These are phyloP conservation scores for Phalacrocorax pelagicus DNA, from an alignment of 2,113 vertebrate species.

Conservation along the genomic window DNA sequence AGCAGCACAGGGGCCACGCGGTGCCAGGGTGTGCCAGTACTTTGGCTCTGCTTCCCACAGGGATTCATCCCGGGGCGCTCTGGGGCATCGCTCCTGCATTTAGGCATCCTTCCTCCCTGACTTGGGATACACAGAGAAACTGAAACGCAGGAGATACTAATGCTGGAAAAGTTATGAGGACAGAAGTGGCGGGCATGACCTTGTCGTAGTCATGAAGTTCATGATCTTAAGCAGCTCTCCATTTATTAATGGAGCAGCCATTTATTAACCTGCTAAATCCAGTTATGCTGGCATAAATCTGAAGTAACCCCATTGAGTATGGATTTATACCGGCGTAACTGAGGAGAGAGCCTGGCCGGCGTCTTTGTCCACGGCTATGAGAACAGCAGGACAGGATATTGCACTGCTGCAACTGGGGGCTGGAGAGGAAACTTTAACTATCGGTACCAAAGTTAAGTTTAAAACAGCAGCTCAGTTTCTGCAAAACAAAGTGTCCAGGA, in stretches of 20 bases:
- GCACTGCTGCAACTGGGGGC: fast-evolving
- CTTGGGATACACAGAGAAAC: neutral
- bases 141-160: neutral
- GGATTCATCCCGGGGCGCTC: neutral
- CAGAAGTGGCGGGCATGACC: neutral
- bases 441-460: neutral
- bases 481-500: neutral
- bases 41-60: neutral
- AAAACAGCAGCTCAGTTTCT: neutral
- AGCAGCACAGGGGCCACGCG: too few relatives aligned
- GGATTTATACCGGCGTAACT: neutral
- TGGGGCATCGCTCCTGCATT: fast-evolving
- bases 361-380: neutral
- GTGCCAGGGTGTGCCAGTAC: neutral
- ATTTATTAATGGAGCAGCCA: constrained; percentile 12
- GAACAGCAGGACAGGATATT: fast-evolving
- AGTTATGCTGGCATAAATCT: neutral
- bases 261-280: constrained; percentile 15
- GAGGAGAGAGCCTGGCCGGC: neutral
- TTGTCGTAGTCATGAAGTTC: neutral
- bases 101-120: neutral
- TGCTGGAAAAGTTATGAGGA: neutral
- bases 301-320: neutral
- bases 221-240: constrained; percentile 32
- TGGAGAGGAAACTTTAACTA: neutral